phyloP scores from a whole-genome alignment of 2,797 vertebrate genomes.

The Dallia pectoralis region DNA sequence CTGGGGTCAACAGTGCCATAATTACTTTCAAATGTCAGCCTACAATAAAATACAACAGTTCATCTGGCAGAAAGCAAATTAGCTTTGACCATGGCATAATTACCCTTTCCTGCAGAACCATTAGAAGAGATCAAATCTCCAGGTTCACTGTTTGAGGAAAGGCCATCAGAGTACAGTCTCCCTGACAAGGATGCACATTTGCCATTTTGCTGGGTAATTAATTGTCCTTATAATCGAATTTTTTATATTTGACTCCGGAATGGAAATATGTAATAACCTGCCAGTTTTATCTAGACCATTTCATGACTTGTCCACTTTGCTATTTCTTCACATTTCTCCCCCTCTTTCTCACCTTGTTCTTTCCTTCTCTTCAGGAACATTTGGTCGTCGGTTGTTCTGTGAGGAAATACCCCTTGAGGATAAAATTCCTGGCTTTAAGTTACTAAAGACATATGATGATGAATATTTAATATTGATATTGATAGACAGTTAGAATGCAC shows the following conservation, averaged over 20 bases:
- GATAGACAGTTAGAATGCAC: slow-evolving; percentile 16
- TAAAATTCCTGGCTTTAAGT: slow-evolving; percentile 22
- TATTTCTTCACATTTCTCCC: slow-evolving; percentile 33
- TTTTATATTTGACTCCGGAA: slow-evolving; percentile 99
- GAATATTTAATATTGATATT: too few species aligned
- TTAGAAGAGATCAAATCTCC: slow-evolving; percentile 99
- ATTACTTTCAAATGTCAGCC: slow-evolving; percentile 99
- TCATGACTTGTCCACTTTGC: slow-evolving; percentile 62
- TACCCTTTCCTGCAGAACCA: slow-evolving; percentile 99
- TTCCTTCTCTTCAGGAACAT: slow-evolving; percentile 39
- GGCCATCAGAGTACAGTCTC: slow-evolving; percentile 99
- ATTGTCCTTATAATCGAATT: slow-evolving; percentile 99
- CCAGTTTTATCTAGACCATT: slow-evolving; percentile 94
- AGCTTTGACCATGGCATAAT: slow-evolving; percentile 99
- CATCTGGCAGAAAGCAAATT: slow-evolving; percentile 99
- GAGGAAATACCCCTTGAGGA: slow-evolving; percentile 31
- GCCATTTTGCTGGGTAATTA: slow-evolving; percentile 99
- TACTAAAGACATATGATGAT: slow-evolving; percentile 7
- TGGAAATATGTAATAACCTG: slow-evolving; percentile 99
- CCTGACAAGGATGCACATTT: slow-evolving; percentile 99
- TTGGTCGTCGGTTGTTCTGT: slow-evolving; percentile 44
- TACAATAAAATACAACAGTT: slow-evolving; percentile 99
- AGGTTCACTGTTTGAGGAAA: slow-evolving; percentile 99
- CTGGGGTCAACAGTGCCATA: slow-evolving; percentile 99
- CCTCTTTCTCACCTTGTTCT: slow-evolving; percentile 43